Conservation (phyloP, 2,888 invertebrate genomes). For the Onthophagus sagittarius region DNA sequence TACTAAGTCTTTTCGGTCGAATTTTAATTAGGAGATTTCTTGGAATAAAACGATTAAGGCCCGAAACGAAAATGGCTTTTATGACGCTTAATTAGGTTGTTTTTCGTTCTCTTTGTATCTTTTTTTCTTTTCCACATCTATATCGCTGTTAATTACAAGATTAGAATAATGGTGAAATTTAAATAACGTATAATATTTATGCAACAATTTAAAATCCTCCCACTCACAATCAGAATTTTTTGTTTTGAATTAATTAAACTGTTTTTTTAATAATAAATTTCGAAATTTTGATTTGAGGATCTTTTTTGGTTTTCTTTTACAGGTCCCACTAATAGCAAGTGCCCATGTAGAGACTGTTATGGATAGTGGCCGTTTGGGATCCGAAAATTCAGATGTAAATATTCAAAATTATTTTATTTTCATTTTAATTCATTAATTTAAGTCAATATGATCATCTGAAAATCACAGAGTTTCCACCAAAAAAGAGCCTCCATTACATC, state of each 20-base stretch:
- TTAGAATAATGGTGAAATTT: neutral
- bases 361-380: neutral
- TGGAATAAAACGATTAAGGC: neutral
- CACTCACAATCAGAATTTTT: too few relatives aligned
- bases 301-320: neutral
- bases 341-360: slow-evolving; percentile 3
- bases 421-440: neutral
- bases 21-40: neutral
- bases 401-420: slow-evolving; percentile 4
- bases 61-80: neutral
- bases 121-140: neutral
- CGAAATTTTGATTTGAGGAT: slow-evolving; percentile 1
- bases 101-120: neutral
- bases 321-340: slow-evolving; percentile 8
- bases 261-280: neutral
- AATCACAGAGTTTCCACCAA: neutral
- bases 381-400: slow-evolving; percentile 7
- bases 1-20: neutral
- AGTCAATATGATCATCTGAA: neutral
- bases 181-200: neutral
- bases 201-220: too few relatives aligned
- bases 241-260: too few relatives aligned
- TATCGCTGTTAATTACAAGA: neutral
- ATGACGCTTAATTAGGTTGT: neutral
- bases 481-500: too few relatives aligned